These are phyloP conservation scores for Hirtodrosophila cameraria DNA, from an alignment of 2,888 invertebrate species.

Conservation along the genomic window DNA sequence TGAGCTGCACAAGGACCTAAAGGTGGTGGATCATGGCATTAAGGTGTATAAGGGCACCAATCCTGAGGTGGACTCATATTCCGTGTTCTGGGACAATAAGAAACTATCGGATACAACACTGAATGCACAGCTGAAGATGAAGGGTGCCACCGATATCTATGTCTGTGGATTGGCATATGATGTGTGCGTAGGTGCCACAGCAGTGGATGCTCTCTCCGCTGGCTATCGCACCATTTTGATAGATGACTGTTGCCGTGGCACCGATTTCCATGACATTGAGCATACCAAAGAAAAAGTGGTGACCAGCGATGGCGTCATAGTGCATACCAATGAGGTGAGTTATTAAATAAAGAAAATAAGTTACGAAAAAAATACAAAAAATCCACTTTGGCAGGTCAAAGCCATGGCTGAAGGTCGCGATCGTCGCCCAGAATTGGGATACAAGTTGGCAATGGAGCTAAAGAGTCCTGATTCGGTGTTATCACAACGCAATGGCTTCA, in stretches of 20 bases:
- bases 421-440: constrained; percentile 93
- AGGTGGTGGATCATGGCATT: constrained; percentile 90
- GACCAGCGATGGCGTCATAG: constrained; percentile 91
- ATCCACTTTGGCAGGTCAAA: constrained; percentile 86
- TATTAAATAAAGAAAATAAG: not conserved
- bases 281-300: constrained; percentile 91
- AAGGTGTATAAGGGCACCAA: constrained; percentile 96
- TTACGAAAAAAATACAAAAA: not conserved
- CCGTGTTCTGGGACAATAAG: constrained; percentile 99
- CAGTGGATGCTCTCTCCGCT: constrained; percentile 93
- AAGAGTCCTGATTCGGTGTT: constrained; percentile 86
- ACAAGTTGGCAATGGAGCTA: constrained; percentile 93
- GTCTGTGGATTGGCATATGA: constrained; percentile 98
- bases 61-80: constrained; percentile 98
- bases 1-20: constrained; percentile 94
- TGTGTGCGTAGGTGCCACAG: constrained; percentile 96
- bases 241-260: constrained; percentile 96
- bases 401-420: constrained; percentile 95
- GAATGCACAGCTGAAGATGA: constrained; percentile 90
- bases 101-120: constrained; percentile 94
- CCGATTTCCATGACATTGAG: constrained; percentile 93
- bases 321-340: constrained; percentile 89
- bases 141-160: constrained; percentile 95
- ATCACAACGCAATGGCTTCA: constrained; percentile 81
- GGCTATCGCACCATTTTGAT: constrained; percentile 95